These are phyloP conservation scores for Crotophaga sulcirostris DNA, from an alignment of 2,113 vertebrate species.

Conservation along the genomic window DNA sequence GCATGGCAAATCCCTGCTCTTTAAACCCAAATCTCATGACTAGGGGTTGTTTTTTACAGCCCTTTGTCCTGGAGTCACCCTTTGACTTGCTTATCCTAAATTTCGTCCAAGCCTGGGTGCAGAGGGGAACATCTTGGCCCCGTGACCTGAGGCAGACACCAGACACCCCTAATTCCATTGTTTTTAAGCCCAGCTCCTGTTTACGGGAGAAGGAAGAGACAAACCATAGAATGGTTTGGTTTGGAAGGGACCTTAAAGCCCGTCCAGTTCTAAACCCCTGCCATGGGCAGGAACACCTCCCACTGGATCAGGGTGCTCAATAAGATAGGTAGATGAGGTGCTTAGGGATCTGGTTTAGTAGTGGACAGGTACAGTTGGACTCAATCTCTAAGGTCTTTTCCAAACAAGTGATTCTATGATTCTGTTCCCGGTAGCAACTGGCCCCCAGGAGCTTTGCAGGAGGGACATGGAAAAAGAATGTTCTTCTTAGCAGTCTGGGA, in stretches of 20 bases:
- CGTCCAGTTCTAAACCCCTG: no score
- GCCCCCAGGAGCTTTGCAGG: background rate
- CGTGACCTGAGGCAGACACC: fast-evolving
- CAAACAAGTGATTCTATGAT: no score
- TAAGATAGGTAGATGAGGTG: no score
- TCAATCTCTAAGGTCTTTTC: no score
- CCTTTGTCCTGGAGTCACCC: background rate
- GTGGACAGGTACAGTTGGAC: no score
- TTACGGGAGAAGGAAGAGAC: background rate
- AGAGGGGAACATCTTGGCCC: background rate
- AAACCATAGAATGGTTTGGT: background rate
- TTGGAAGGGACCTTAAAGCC: no score
- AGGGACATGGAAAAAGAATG: no score
- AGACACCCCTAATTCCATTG: fast-evolving
- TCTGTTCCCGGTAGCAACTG: no score
- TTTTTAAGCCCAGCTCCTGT: background rate
- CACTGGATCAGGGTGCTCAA: no score
- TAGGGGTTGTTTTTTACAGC: background rate
- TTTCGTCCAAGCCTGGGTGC: background rate
- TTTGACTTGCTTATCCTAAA: background rate
- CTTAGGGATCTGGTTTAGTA: no score
- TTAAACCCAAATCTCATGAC: fast-evolving
- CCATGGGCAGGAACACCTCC: no score
- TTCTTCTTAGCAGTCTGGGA: background rate
- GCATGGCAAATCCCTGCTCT: background rate